phyloP scores from a whole-genome alignment of 1,140 invertebrate genomes.

The Lordiphosa clarofinis region DNA sequence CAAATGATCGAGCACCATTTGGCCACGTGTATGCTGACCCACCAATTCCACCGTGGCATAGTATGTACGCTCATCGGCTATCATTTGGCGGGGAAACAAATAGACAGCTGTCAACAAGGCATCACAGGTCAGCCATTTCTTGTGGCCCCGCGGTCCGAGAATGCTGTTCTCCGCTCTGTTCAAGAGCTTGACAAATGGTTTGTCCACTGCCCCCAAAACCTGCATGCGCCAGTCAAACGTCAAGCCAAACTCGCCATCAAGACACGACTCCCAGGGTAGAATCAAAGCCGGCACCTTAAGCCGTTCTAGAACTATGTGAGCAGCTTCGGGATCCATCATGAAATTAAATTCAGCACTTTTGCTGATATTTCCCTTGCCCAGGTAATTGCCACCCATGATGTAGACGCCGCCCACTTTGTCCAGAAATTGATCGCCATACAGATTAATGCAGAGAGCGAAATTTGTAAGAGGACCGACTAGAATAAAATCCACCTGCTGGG shows the following conservation, averaged over 20 bases:
- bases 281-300: conserved; percentile 81
- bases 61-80: conserved; percentile 53
- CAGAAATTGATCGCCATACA: conserved; percentile 84
- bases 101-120: conserved; percentile 81
- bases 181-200: conserved; percentile 80
- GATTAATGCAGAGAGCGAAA: conserved; percentile 85
- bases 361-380: conserved; percentile 84
- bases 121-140: conserved; percentile 81
- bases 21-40: conserved; percentile 52
- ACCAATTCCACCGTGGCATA: conserved; percentile 71
- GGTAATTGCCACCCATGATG: conserved; percentile 88
- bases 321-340: conserved; percentile 87
- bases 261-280: conserved; percentile 84
- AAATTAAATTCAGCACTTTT: conserved; percentile 90
- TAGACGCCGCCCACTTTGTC: conserved; percentile 83
- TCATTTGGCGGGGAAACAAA: conserved; percentile 77
- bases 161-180: conserved; percentile 81
- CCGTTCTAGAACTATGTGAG: conserved; percentile 83
- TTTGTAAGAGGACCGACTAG: conserved; percentile 86
- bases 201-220: conserved; percentile 44
- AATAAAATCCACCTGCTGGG: conserved; percentile 32
- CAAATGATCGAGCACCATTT: conserved; percentile 61
- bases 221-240: conserved; percentile 80
- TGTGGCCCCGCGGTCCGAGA: conserved; percentile 47
- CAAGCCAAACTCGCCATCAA: conserved; percentile 70